Base-by-base conservation (phyloP, 2,888 invertebrate species). In the Drosophila mulleri region DNA sequence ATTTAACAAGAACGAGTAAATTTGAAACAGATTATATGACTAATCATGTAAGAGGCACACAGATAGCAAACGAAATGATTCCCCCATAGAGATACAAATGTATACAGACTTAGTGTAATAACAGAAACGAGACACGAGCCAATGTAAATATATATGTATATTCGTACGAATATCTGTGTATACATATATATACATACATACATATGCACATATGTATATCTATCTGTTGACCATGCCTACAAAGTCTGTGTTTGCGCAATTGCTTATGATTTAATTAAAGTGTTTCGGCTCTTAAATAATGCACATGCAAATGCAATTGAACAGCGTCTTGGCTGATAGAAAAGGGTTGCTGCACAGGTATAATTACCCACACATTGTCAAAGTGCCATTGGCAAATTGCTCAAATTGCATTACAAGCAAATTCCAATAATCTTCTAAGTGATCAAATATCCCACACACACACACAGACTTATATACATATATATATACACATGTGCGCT, bases 201-300 rank as follows among this genome's bases (percentile, higher is more conserved):
- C 20, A 6, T 50, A n/a, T n/a, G n/a, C n/a, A n/a, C n/a, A n/a
- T n/a, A 37, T 35, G n/a, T 3, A 2, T 41, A 39, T 37, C 32
- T 53, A 42, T 32, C 14, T 62, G 56, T 57, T 44, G 54, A 66
- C 50, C 53, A 65, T 65, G 57, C 63, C 59, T 48, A 60, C 42
- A 32, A 57, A 44, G 61, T 56, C 58, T 50, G 48, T 70, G 59
- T 80, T 75, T 84, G 64, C 68, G 58, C 75, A 82, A 75, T 75
- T 84, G 84, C 60, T 80, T 87, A 75, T 84, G 70, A 80, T 87
- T 82, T 74, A 78, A 87, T 84, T 87, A 75, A 59, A 72, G 69
- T 60, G 45, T 63, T 76, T 60, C 44, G 23, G 47, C 44, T 63
- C 57, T 37, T 56, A 59, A 73, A 65, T 58, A 64, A 69, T 68